Evolutionary conservation across 2,113 vertebrate species (phyloP).

Genomic region (Nerophis lumbriciformis): DNA sequence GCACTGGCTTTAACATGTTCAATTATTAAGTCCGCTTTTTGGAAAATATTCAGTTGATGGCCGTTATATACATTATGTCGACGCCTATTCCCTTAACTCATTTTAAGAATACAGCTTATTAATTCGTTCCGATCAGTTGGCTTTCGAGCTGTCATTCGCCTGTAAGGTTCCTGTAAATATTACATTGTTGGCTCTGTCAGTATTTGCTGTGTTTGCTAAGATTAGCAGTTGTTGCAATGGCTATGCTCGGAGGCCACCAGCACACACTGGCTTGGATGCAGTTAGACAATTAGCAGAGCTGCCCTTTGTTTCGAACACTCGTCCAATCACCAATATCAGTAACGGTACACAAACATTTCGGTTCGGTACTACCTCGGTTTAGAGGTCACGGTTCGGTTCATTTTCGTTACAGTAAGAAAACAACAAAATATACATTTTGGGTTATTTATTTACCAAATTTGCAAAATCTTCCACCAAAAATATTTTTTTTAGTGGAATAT

Average conservation of each 20-base stretch:
- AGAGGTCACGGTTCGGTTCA: no score
- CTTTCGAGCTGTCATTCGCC: neutral
- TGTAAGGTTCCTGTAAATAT: neutral
- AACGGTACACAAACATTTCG: no score
- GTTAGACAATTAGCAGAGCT: slow-evolving; percentile 22
- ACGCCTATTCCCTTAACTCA: neutral
- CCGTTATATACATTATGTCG: neutral
- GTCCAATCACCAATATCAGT: neutral
- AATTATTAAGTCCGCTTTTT: no score
- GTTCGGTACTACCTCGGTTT: no score
- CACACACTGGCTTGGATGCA: slow-evolving; percentile 5
- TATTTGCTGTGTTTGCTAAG: neutral
- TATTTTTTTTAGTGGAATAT: no score
- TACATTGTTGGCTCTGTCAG: neutral
- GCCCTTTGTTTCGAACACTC: slow-evolving; percentile 30
- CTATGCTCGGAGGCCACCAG: neutral
- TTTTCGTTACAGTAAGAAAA: no score
- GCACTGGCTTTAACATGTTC: neutral
- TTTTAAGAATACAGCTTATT: neutral
- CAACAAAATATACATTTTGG: no score
- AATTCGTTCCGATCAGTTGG: neutral
- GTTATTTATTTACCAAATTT: no score
- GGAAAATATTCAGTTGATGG: neutral
- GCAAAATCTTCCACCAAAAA: no score
- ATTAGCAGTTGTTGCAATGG: slow-evolving; percentile 1